Base-by-base conservation (phyloP, 1,140 invertebrate species). In the Lordiphosa collinella region DNA sequence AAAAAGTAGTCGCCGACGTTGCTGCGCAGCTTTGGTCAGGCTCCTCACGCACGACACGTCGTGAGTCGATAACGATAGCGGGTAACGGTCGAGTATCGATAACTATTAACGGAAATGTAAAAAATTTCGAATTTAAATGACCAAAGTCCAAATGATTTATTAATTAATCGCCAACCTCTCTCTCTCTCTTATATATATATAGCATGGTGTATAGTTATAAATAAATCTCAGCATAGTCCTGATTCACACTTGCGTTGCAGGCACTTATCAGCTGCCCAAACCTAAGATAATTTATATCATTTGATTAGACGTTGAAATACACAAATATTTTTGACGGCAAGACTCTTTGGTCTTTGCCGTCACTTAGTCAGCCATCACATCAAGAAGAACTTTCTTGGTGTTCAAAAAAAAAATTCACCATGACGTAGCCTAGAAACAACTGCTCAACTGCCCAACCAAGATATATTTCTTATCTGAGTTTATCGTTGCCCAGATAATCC, bases 331-430 rank as follows among this genome's bases (percentile, higher is more conserved):
- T 22, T 22, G 18, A 22, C 4, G 18, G 18, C 18, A 22, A 11
- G 14, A 66, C 49, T 44, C 50, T 65, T 75, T 75, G 60, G 65
- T 75, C 52, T 57, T 37, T 36, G 37, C 52, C 46, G 52, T 29
- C 52, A 46, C 51, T 75, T 75, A 53, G 71, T 69, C 72, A 76
- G 55, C 44, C 41, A 29, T 16, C 44, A 22, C 29, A 29, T 18
- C 16, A 14, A 41, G 22, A 16, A 41, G 18, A 53, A 32, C 63
- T 63, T 49, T 67, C 56, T 57, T 29, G 8, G 25, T 29, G 2
- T 29, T 29, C 8, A 7, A 8, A 8, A 7, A 29, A 22, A 44
- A 44, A 40, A 11, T 49, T 49, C 18, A 16, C 36, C 44, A 60
- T 63, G 62, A 66, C 63, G 62, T 57, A 49, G 29, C 46, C 8